Evolutionary conservation across 2,113 vertebrate genomes (phyloP).

Genomic region (Mustelus asterias): DNA sequence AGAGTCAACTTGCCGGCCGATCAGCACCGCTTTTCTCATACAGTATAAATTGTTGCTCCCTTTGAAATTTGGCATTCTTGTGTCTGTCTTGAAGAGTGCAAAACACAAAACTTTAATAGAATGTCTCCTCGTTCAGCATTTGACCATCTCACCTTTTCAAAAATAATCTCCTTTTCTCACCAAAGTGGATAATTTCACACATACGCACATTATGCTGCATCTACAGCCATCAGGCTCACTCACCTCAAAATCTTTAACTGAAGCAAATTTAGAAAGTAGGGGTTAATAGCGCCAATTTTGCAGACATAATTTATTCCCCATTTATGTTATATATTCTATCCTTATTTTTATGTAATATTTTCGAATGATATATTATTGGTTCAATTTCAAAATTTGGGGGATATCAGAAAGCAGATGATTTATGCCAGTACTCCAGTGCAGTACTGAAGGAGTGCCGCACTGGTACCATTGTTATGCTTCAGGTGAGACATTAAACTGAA

Average conservation of each 20-base stretch:
- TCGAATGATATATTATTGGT: background rate
- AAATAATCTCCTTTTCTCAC: background rate
- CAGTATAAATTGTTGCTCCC: too few relatives aligned
- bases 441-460: background rate
- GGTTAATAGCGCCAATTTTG: background rate
- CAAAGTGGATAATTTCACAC: background rate
- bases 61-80: too few relatives aligned
- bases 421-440: too few relatives aligned
- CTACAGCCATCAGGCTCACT: background rate
- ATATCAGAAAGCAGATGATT: background rate
- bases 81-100: too few relatives aligned
- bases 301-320: background rate
- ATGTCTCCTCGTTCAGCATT: too few relatives aligned
- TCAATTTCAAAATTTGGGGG: background rate
- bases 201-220: background rate
- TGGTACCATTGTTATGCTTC: background rate
- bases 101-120: too few relatives aligned
- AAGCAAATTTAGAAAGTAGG: background rate
- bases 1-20: too few relatives aligned
- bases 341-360: background rate
- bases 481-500: background rate
- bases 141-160: background rate
- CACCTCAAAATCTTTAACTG: background rate
- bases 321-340: background rate
- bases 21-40: too few relatives aligned